Conservation (phyloP, 2,888 invertebrate species). For the Caenorhabditis virilis region DNA sequence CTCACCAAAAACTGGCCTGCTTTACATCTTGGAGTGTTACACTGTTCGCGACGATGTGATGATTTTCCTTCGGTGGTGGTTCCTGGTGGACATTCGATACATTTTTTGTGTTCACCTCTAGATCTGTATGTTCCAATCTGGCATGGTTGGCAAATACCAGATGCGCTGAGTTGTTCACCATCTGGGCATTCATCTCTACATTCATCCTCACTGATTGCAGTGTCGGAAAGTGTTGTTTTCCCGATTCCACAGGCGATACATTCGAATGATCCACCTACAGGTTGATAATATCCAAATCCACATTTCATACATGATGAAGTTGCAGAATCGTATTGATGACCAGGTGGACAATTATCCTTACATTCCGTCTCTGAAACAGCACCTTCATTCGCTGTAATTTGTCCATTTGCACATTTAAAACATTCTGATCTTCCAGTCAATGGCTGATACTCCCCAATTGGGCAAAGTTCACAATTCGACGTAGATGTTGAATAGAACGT, state of each 20-base stretch:
- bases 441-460: constrained; percentile 69
- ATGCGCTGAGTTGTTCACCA: constrained; percentile 72
- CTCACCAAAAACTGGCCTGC: constrained; percentile 87
- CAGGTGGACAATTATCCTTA: constrained; percentile 65
- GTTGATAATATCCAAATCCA: constrained; percentile 68
- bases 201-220: constrained; percentile 59
- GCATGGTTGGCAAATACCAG: constrained; percentile 90
- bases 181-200: constrained; percentile 69
- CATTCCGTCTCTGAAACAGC: constrained; percentile 63
- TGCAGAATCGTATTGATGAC: constrained; percentile 63
- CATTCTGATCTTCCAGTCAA: constrained; percentile 64
- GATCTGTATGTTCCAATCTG: constrained; percentile 85
- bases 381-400: constrained; percentile 64
- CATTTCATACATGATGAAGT: constrained; percentile 56
- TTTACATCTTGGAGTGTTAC: constrained; percentile 83
- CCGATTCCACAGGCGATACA: constrained; percentile 68
- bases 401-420: constrained; percentile 65
- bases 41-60: constrained; percentile 84
- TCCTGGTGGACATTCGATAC: constrained; percentile 84
- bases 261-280: constrained; percentile 56
- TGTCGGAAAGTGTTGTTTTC: constrained; percentile 66
- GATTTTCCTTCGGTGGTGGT: constrained; percentile 87
- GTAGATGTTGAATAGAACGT: constrained; percentile 66
- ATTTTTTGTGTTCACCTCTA: constrained; percentile 85
- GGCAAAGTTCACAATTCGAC: constrained; percentile 68